Evolutionary conservation across 2,888 invertebrate genomes (phyloP).

Genomic region (Dryomyza anilis): DNA sequence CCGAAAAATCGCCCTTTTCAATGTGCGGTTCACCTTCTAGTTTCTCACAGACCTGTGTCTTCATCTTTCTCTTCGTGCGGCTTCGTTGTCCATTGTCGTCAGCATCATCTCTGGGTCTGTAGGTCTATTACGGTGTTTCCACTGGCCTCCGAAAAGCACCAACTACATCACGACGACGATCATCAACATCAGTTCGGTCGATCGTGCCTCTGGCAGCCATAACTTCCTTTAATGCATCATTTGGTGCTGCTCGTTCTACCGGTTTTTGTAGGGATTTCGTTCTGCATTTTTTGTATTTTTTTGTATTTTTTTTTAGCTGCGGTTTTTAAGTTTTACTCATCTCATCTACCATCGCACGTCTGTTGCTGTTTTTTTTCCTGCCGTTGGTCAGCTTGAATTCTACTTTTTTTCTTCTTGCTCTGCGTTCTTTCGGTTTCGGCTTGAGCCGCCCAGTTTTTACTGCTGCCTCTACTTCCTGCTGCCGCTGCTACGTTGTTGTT

Average conservation of each 20-base stretch:
- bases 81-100: too few species aligned
- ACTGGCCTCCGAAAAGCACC: background rate
- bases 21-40: too few species aligned
- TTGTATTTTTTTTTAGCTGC: background rate
- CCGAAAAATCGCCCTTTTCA: too few species aligned
- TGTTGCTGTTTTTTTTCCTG: background rate
- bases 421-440: background rate
- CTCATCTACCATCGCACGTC: background rate
- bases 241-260: background rate
- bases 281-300: background rate
- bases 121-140: constrained; percentile 19
- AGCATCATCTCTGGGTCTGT: constrained; percentile 16
- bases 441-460: background rate
- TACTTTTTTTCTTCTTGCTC: background rate
- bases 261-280: background rate
- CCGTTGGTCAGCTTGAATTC: background rate
- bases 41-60: background rate
- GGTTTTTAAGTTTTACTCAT: background rate
- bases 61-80: too few species aligned
- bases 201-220: background rate
- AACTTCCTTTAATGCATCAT: background rate
- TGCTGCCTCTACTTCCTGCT: background rate
- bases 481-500: background rate
- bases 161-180: background rate
- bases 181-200: background rate